Evolutionary conservation across 2,113 vertebrate species (phyloP), one percentile per base, ranked within the genome.

Genomic region (Myiozetetes cayanensis): DNA sequence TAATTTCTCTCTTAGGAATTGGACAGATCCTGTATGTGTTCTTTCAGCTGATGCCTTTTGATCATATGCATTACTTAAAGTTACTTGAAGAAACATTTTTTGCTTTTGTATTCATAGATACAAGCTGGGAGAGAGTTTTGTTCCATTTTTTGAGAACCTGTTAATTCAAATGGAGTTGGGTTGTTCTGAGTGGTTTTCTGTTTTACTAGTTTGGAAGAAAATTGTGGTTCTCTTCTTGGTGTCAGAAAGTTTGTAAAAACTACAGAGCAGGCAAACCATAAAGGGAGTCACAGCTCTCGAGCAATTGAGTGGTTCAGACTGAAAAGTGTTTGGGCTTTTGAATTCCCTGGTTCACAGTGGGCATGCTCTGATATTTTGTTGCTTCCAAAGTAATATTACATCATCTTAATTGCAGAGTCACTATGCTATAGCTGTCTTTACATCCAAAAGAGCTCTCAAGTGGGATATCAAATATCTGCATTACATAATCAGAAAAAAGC

Each of bases 401-500:
- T 97, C 91, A 93, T 85, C 52, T 71, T 76, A 55, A 23, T 93
- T 96, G 94, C 93, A 62, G 72, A 95, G 90, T 91, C 92, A 84
- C 85, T 91, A 22, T 71, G 78, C 81, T 89, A 3, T 83, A 83
- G 46, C 90, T 93, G 82, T 81, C 82, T 93, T 87, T 92, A 77
- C 46, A 72, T 91, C 75, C 75, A 86, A 67, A 84, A 86, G 80
- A 88, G 22, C 35, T 92, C 90, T 92, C 96, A 59, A 81, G 96
- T 88, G 92, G 90, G 61, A 62, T 93, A 96, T 96, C 62, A 90
- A 91, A 91, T 95, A 19, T 68, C 87, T 16, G 56, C 92, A 93
- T 97, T 93, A 88, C 92, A 59, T 95, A 94, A 96, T 84, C 93
- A 95, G 83, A 96, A 77, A 46, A 47, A 92, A 92, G 81, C 44